Base-by-base conservation (phyloP, 1,140 invertebrate genomes). In the Phortica variegata region DNA sequence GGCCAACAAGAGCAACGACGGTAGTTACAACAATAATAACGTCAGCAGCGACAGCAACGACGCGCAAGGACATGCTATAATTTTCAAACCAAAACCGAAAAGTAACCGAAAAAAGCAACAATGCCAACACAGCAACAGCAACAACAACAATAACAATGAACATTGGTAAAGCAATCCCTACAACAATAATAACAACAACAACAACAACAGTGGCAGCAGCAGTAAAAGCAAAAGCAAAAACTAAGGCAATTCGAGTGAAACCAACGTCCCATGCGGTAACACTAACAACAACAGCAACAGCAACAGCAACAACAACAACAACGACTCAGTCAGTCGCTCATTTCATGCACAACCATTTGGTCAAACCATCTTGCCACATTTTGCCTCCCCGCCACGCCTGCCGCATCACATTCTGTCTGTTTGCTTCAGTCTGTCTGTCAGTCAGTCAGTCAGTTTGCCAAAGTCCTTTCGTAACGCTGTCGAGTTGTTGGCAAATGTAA, bases 11-110 rank as follows among this genome's bases (percentile, higher is more conserved):
- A 31, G 29, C 29, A 31, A 31, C 7, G 7, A 31, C 7, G 29
- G 7, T 8, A 31, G 29, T 31, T 12, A 34, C 33, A 34, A 40
- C 62, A 59, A 66, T 68, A 66, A 60, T 60, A 66, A 68, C 68
- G 62, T 63, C 54, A 68, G 62, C 59, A 53, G 60, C 56, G 49
- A 58, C n/a, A n/a, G n/a, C n/a, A n/a, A n/a, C n/a, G n/a, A n/a
- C n/a, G n/a, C n/a, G 23, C 23, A 63, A 68, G 63, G 63, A 68
- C 63, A 68, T 66, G 63, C 63, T 68, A 66, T 66, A 66, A 68
- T 66, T 66, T 66, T 53, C 56, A 66, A 43, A 26, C 5, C 23
- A 26, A 26, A 26, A 26, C 23, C 23, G 10, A 26, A 26, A 26
- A 26, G 23, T 26, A 26, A 26, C 23, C 62, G 59, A 57, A 52